These are phyloP conservation scores for Cerceris ruficornis DNA, from an alignment of 2,888 invertebrate genomes.

Conservation along the genomic window DNA sequence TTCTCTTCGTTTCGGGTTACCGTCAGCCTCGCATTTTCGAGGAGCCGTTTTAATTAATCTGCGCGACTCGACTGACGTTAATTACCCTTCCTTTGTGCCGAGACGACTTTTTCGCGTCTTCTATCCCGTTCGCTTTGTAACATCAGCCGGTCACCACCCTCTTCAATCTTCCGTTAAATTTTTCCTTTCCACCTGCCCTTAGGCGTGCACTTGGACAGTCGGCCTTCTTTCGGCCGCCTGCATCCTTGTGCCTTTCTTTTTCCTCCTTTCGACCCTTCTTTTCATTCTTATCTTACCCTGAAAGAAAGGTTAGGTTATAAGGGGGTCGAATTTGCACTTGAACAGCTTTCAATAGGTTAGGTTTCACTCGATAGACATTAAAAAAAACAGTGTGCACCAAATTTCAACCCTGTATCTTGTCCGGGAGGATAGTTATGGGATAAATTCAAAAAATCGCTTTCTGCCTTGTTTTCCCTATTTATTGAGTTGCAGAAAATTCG, in stretches of 20 bases:
- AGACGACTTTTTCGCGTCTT: conserved; percentile 52
- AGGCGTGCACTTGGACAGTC: conserved; percentile 22
- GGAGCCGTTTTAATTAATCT: conserved; percentile 64
- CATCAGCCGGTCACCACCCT: conserved; percentile 53
- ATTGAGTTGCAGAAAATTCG: no score
- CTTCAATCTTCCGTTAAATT: conserved; percentile 57
- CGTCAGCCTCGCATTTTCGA: conserved; percentile 43
- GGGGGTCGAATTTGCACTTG: no score
- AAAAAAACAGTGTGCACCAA: no score
- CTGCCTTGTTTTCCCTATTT: no score
- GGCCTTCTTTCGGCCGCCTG: background rate
- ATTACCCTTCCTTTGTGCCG: conserved; percentile 52
- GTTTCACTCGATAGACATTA: no score
- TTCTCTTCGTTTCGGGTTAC: conserved; percentile 34
- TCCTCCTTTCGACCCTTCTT: conserved; percentile 9
- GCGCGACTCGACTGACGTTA: conserved; percentile 50
- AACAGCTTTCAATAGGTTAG: no score
- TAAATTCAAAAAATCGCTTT: no score
- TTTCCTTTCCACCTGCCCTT: conserved; percentile 35
- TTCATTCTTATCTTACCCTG: background rate
- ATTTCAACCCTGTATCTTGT: no score
- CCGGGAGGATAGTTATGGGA: no score
- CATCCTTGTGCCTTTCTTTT: conserved; percentile 6
- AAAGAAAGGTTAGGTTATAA: background rate
- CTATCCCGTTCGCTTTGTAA: conserved; percentile 56